A percentile compares a stretch with the other conserved stretches of the same genome.
phyloP scores from a whole-genome alignment of 2,797 vertebrate genomes.

The Gallinago nigripennis region DNA sequence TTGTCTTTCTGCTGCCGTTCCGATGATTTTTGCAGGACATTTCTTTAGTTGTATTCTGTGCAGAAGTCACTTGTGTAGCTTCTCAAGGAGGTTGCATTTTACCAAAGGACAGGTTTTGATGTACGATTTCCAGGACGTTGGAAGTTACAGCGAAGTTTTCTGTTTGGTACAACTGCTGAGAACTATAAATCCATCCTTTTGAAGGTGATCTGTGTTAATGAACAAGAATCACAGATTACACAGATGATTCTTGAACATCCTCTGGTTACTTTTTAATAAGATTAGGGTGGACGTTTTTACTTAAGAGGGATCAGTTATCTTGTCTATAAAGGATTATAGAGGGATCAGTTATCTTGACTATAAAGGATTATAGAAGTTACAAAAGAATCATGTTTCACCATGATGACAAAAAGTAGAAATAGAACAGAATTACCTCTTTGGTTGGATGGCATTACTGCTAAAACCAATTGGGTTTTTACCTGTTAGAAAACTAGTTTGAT shows the following conservation, averaged over 20 bases:
- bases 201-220: neutral
- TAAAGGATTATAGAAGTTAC: neutral
- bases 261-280: neutral
- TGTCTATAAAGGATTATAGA: neutral
- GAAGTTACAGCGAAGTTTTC: neutral
- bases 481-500: neutral
- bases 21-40: neutral
- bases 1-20: neutral
- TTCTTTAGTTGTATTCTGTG: neutral
- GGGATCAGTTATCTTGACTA: neutral
- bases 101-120: neutral
- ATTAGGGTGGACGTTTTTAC: neutral
- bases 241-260: neutral
- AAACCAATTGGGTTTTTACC: neutral
- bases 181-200: neutral
- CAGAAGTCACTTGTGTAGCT: neutral
- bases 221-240: neutral
- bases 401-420: neutral
- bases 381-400: neutral
- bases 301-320: neutral
- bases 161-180: neutral
- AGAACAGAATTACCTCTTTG: neutral
- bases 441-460: neutral
- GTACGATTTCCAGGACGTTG: neutral
- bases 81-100: neutral